Percentiles rank a stretch among this genome's conserved stretches.
Evolutionary conservation across 2,888 invertebrate species (phyloP).

Genomic region (Aphodius granarius): DNA sequence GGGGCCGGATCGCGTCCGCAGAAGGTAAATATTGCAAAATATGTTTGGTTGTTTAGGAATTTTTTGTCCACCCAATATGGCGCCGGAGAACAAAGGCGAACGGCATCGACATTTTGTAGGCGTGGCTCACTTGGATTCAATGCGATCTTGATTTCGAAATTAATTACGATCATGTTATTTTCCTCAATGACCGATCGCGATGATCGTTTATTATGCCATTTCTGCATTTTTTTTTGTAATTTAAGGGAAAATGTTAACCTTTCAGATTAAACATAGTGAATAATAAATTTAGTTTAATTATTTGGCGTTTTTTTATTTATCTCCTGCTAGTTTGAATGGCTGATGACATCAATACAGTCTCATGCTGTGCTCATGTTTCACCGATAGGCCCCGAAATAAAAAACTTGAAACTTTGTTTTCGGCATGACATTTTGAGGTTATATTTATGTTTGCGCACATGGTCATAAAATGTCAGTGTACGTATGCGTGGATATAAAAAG

Average conservation of each 20-base stretch:
- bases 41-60: conserved; percentile 52
- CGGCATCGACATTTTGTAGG: conserved; percentile 53
- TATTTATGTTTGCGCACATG: conserved; percentile 12
- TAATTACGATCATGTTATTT: neutral
- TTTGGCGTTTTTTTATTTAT: conserved; percentile 7
- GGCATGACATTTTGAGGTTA: conserved; percentile 1
- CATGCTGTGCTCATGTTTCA: neutral
- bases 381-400: neutral
- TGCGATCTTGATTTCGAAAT: conserved; percentile 25
- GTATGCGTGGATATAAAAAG: neutral
- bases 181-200: neutral
- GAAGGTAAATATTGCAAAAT: conserved; percentile 55
- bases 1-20: conserved; percentile 47
- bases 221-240: neutral
- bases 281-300: conserved; percentile 5
- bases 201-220: neutral
- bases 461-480: conserved; percentile 4
- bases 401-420: neutral
- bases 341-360: neutral
- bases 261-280: neutral
- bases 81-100: conserved; percentile 49
- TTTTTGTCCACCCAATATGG: conserved; percentile 52
- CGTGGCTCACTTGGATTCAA: conserved; percentile 45
- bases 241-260: neutral
- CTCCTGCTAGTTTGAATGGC: neutral